These are phyloP conservation scores for Proteles cristata DNA, from an alignment of 2,113 vertebrate genomes.

Conservation along the genomic window DNA sequence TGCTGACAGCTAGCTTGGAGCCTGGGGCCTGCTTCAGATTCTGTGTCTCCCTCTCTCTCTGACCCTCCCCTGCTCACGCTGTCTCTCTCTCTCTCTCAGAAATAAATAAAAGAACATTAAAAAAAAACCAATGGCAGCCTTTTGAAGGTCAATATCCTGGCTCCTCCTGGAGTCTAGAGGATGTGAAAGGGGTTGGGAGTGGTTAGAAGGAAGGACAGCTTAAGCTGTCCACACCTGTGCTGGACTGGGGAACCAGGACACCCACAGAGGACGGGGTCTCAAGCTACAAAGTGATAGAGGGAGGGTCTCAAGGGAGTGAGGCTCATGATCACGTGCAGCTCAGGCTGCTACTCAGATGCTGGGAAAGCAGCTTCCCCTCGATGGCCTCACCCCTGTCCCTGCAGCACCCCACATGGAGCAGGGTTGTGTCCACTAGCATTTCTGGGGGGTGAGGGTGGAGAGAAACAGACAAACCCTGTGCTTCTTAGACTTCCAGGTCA, in stretches of 20 bases:
- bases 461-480: no score
- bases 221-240: background rate
- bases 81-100: no score
- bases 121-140: background rate
- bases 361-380: background rate
- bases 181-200: background rate
- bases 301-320: background rate
- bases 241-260: no score
- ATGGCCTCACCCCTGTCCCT: background rate
- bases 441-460: no score
- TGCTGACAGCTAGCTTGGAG: no score
- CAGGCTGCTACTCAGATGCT: background rate
- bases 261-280: background rate
- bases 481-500: background rate
- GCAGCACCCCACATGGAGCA: background rate
- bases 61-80: no score
- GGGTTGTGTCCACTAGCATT: no score
- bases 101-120: no score
- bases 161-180: background rate
- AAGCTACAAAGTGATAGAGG: no score
- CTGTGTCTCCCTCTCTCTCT: no score
- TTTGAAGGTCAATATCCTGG: background rate
- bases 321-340: background rate
- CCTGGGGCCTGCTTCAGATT: no score
- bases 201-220: background rate